These are phyloP conservation scores for Chroicocephalus ridibundus DNA, from an alignment of 2,113 vertebrate genomes.

Conservation along the genomic window DNA sequence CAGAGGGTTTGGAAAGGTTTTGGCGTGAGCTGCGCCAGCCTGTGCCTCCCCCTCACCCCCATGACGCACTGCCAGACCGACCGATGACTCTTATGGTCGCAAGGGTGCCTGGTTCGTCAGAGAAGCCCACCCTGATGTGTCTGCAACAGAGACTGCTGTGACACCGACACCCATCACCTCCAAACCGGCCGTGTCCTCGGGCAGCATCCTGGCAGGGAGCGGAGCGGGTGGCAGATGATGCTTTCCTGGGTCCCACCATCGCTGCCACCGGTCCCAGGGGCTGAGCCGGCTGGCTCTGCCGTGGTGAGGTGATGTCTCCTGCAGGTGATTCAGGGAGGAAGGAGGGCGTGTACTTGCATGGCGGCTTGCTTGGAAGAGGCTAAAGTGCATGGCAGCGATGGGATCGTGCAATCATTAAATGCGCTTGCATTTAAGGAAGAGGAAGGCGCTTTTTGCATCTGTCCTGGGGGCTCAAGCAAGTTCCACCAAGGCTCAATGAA, in stretches of 20 bases:
- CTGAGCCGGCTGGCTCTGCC: neutral
- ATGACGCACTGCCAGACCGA: rapidly evolving
- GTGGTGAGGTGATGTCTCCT: neutral
- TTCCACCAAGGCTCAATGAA: neutral
- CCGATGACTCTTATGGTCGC: rapidly evolving
- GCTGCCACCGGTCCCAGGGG: neutral
- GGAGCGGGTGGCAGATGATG: rapidly evolving
- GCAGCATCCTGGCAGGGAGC: neutral
- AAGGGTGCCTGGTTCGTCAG: neutral
- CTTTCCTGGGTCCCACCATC: neutral
- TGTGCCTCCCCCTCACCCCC: rapidly evolving
- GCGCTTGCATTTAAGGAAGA: neutral
- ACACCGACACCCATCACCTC: rapidly evolving
- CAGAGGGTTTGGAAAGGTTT: neutral
- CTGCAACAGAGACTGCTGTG: rapidly evolving
- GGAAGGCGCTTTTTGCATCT: neutral
- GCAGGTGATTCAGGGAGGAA: rapidly evolving
- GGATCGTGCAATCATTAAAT: neutral
- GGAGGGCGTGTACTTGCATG: neutral
- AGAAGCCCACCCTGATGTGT: neutral
- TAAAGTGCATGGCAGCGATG: rapidly evolving
- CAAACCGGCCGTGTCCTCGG: neutral
- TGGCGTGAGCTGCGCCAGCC: neutral
- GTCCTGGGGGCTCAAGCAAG: neutral
- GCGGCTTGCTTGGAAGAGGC: neutral